Evolutionary conservation across 2,113 vertebrate species (phyloP).

Genomic region (Azemiops feae): DNA sequence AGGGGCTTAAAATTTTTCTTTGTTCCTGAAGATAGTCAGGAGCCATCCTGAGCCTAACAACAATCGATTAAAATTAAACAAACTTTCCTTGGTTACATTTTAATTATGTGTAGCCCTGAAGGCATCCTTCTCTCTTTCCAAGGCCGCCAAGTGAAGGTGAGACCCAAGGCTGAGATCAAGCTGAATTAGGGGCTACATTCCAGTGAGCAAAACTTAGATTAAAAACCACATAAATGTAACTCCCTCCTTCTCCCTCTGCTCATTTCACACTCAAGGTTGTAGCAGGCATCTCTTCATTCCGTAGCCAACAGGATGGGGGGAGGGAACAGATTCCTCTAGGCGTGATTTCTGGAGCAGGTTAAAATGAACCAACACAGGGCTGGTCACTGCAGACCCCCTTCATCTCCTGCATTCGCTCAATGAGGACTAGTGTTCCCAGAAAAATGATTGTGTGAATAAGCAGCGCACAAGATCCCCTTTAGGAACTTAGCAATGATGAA

Average conservation of each 20-base stretch:
- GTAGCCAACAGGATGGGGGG: not conserved
- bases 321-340: not conserved
- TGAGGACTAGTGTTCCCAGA: not conserved
- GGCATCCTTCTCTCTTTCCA: not conserved
- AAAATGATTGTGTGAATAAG: fast-evolving
- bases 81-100: not conserved
- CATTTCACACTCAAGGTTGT: too few species aligned
- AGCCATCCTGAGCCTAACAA: not conserved
- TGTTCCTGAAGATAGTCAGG: not conserved
- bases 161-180: not conserved
- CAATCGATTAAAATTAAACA: not conserved
- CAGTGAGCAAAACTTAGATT: not conserved
- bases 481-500: not conserved
- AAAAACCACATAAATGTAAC: too few species aligned
- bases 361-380: not conserved
- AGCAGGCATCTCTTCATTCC: not conserved
- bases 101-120: not conserved
- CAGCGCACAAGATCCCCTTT: not conserved
- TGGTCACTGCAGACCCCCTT: not conserved
- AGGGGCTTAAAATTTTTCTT: not conserved
- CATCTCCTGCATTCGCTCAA: not conserved
- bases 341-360: too few species aligned
- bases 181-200: fast-evolving
- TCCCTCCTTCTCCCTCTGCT: too few species aligned
- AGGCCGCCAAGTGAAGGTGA: not conserved